Evolutionary conservation across 2,797 vertebrate genomes (phyloP), one percentile per base, ranked within the genome.

Genomic region (Crocidura indochinensis): DNA sequence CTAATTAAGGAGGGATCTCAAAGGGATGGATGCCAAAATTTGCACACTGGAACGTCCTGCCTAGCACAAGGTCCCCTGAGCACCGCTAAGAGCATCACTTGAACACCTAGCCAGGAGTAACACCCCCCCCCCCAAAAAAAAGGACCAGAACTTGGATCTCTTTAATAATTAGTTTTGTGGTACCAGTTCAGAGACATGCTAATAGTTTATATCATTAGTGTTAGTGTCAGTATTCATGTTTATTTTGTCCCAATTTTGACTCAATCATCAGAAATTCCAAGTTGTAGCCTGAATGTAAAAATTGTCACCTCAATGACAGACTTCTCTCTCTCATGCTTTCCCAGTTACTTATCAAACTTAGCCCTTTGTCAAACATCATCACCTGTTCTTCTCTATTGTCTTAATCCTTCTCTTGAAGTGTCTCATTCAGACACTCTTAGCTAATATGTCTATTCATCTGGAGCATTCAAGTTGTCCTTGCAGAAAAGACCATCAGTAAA

Each of bases 271-370:
- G 69, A 81, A 83, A 79, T 53, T 64, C 51, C 22, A 91, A 15
- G 2, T 24, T 75, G 2, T 46, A 29, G 46, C 10, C 29, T 14
- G 44, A 9, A n/a, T 46, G 56, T 49, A 69, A 29, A 62, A 84
- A 64, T 8, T 1, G 11, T 49, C 19, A 6, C 15, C 0, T 29
- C 10, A 44, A 38, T 0, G 1, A 9, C 49, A 14, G 0, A 6
- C 26, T 46, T 26, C 14, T 17, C 67, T 10, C 6, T 9, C 3
- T 26, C 27, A 15, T 38, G 2, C 12, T 53, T 38, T 26, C 8
- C 1, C 3, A 19, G 19, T 46, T 10, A 22, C 47, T 19, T 38
- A 12, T 79, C n/a, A 69, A 90, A 29, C 75, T 62, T 8, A 84
- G 26, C 46, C 24, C 11, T 78, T 47, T 56, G 9, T 60, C 2